Percentiles rank a stretch among this genome's conserved stretches.
Conservation (phyloP, 2,113 vertebrate genomes). For the Myxocyprinus asiaticus region DNA sequence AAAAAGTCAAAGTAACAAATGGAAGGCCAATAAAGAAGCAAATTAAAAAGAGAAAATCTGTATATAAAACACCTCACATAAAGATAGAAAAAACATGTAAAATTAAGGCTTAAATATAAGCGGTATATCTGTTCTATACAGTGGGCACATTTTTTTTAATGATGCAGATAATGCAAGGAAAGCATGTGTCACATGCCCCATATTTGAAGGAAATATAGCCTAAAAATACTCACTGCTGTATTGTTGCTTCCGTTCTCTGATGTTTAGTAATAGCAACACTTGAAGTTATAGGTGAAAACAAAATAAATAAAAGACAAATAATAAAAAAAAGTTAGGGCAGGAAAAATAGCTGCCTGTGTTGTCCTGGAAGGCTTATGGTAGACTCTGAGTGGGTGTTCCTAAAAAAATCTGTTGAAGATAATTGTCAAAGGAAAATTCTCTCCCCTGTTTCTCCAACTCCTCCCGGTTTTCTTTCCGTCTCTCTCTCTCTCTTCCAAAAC, state of each 20-base stretch:
- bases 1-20: no score
- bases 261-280: not conserved
- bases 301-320: not conserved
- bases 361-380: conserved; percentile 33
- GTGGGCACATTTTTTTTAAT: no score
- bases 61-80: no score
- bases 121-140: no score
- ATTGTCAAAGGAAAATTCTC: conserved; percentile 46
- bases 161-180: no score
- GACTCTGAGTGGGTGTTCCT: conserved; percentile 48
- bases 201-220: not conserved
- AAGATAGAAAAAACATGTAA: no score
- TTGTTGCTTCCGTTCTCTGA: conserved; percentile 7
- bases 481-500: not conserved
- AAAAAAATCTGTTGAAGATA: conserved; percentile 44
- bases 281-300: not conserved
- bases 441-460: conserved; percentile 61
- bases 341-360: conserved; percentile 20
- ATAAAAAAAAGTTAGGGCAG: not conserved
- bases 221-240: conserved; percentile 41
- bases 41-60: no score
- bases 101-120: no score
- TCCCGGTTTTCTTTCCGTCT: not conserved
- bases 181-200: no score
- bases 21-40: no score